Evolutionary conservation across 2,888 invertebrate genomes (phyloP).

Genomic region (Drosophila cognata): DNA sequence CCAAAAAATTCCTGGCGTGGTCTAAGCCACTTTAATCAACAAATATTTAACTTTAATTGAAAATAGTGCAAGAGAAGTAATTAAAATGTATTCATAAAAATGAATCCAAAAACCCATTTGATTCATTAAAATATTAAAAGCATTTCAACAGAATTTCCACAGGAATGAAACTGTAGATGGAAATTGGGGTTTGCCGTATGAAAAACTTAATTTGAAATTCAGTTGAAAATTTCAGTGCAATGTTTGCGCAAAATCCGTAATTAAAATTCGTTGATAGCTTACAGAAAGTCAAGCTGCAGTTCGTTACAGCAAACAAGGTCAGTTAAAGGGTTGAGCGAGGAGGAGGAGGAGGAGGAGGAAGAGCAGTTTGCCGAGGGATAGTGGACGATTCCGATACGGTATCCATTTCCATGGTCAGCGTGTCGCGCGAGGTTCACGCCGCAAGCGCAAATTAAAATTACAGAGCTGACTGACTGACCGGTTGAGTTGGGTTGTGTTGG

Average conservation of each 20-base stretch:
- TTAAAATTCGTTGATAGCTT: conserved; percentile 52
- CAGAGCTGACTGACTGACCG: conserved; percentile 53
- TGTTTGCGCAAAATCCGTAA: conserved; percentile 67
- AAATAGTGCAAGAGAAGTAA: conserved; percentile 11
- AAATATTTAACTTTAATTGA: conserved; percentile 9
- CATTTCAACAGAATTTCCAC: conserved; percentile 21
- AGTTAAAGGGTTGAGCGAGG: conserved; percentile 1
- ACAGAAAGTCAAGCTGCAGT: conserved; percentile 53
- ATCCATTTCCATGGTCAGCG: conserved; percentile 56
- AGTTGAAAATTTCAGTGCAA: conserved; percentile 35
- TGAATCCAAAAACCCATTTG: conserved; percentile 21
- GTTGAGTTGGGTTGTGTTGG: background rate
- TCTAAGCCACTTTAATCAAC: background rate
- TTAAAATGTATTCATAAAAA: conserved; percentile 30
- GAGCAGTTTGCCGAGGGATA: background rate
- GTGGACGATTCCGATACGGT: conserved; percentile 22
- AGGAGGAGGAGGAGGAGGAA: background rate
- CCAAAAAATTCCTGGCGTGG: background rate
- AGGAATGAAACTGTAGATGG: conserved; percentile 35
- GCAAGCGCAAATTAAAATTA: conserved; percentile 71
- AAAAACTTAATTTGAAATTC: conserved; percentile 40
- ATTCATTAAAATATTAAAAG: conserved; percentile 1
- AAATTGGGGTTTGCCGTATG: conserved; percentile 1
- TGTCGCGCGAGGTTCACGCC: conserved; percentile 68
- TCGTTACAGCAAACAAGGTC: conserved; percentile 49